These are phyloP conservation scores for Allophyes oxyacanthae DNA, from an alignment of 2,888 invertebrate genomes.

Conservation along the genomic window DNA sequence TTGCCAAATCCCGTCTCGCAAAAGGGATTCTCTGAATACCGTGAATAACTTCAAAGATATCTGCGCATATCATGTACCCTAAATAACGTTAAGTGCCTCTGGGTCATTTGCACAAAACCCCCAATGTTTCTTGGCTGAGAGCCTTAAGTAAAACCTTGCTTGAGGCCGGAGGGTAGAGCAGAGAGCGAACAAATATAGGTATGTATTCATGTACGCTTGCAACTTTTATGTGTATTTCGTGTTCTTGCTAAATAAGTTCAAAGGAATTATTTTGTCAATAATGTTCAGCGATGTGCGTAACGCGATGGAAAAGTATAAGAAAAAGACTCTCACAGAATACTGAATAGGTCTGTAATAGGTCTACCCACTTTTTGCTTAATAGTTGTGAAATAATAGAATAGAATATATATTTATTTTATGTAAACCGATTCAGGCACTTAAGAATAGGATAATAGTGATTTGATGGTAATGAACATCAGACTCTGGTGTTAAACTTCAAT, in stretches of 20 bases:
- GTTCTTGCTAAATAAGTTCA: conserved; percentile 13
- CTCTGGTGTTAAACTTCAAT: too few relatives aligned
- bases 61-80: conserved; percentile 15
- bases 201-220: conserved; percentile 21
- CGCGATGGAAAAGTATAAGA: neutral
- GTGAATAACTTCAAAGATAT: conserved; percentile 23
- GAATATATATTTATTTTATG: too few relatives aligned
- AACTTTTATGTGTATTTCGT: conserved; percentile 14
- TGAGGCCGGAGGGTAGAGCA: conserved; percentile 22
- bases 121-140: conserved; percentile 34
- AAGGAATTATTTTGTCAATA: conserved; percentile 33
- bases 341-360: too few relatives aligned
- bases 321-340: too few relatives aligned
- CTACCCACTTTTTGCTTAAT: too few relatives aligned
- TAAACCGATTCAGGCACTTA: too few relatives aligned
- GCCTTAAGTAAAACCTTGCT: conserved; percentile 35
- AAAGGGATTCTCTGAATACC: conserved; percentile 2
- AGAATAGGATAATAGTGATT: too few relatives aligned
- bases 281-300: neutral
- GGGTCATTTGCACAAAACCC: conserved; percentile 51
- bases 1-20: conserved; percentile 13
- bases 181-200: conserved; percentile 29
- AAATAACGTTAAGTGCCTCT: conserved; percentile 43
- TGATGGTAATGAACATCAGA: too few relatives aligned
- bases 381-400: too few relatives aligned